Percentiles rank a stretch among this genome's conserved stretches.
Conservation (phyloP, 2,797 vertebrate genomes). For the Steatocranus sp. region DNA sequence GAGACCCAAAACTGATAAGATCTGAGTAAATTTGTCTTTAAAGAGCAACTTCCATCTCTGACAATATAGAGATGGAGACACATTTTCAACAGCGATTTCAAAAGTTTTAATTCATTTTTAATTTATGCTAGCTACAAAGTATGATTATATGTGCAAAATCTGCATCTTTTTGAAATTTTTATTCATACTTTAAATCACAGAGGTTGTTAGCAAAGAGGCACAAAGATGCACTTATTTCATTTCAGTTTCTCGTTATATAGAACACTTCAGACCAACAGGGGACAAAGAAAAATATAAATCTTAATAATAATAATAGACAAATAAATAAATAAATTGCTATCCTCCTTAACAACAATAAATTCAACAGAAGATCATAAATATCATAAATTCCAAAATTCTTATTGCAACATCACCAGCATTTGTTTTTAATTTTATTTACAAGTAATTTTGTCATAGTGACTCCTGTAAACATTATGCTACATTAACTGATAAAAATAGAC, state of each 20-base stretch:
- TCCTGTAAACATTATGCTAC: neutral
- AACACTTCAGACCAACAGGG: neutral
- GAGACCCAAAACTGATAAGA: neutral
- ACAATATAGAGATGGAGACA: neutral
- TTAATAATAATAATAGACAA: neutral
- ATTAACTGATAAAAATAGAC: neutral
- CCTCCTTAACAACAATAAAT: neutral
- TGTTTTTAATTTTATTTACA: neutral
- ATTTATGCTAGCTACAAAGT: neutral
- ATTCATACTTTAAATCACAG: neutral
- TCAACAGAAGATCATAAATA: neutral
- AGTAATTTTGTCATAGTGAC: neutral
- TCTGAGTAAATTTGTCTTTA: neutral
- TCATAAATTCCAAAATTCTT: neutral
- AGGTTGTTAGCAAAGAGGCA: neutral
- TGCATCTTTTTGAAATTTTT: neutral
- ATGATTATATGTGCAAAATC: neutral
- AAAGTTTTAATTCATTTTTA: neutral
- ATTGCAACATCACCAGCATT: neutral
- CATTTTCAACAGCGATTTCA: rapidly evolving
- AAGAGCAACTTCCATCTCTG: neutral
- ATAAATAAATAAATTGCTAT: neutral
- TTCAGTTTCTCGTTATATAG: neutral
- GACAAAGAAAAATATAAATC: neutral
- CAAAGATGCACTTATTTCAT: neutral